phyloP scores from a whole-genome alignment of 1,140 invertebrate genomes.

The Rhysida immarginata region DNA sequence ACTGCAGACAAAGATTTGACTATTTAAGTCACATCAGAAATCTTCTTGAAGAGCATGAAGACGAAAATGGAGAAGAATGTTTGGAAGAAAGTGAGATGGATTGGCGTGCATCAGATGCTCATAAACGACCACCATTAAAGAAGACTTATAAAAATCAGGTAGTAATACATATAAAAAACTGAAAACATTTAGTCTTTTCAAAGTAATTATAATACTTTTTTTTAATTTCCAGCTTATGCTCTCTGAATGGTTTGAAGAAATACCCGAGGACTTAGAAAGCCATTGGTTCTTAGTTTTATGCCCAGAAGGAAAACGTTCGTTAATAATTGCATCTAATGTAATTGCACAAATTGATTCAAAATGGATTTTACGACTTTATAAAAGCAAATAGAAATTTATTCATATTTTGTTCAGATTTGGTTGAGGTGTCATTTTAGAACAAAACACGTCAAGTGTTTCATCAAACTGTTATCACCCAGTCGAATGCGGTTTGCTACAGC shows the following conservation, averaged over 20 bases:
- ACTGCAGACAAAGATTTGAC: not conserved
- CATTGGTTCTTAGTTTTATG: conserved; percentile 71
- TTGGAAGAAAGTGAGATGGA: not conserved
- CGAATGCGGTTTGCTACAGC: no score
- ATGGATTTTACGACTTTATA: no score
- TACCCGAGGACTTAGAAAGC: conserved; percentile 54
- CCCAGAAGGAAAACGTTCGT: conserved; percentile 57
- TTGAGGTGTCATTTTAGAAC: no score
- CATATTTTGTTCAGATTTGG: no score
- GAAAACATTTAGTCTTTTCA: not conserved
- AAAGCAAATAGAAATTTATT: no score
- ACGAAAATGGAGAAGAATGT: not conserved
- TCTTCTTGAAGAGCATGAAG: not conserved
- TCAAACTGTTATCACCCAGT: no score
- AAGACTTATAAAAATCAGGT: not conserved
- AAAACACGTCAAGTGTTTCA: no score
- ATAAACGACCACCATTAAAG: not conserved
- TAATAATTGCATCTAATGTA: conserved; percentile 59
- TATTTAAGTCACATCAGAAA: not conserved
- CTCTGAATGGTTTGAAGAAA: conserved; percentile 81
- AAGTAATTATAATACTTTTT: not conserved
- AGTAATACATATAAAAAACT: not conserved
- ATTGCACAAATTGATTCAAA: no score
- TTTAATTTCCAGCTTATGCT: conserved; percentile 41
- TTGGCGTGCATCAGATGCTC: not conserved